Conservation (phyloP, 2,888 invertebrate species). For the Eugnorisma glareosa region DNA sequence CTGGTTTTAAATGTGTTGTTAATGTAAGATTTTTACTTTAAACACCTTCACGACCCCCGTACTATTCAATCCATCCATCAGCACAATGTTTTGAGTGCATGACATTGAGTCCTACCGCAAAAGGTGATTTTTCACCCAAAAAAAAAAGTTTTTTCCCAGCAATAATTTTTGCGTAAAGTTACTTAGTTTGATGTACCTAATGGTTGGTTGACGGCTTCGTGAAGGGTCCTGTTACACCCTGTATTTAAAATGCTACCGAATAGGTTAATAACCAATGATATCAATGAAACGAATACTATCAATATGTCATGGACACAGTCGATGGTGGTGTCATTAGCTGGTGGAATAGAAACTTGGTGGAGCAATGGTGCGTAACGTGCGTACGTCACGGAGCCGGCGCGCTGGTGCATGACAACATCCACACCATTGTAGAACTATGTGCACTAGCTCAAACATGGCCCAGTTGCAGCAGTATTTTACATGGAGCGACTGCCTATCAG, state of each 20-base stretch:
- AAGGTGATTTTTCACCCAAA: too few species aligned
- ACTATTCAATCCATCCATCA: too few species aligned
- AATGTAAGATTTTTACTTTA: too few species aligned
- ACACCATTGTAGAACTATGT: constrained; percentile 51
- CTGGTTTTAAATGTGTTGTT: too few species aligned
- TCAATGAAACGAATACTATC: constrained; percentile 7
- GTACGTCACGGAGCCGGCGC: constrained; percentile 76
- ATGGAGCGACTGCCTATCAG: neutral
- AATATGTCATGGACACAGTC: constrained; percentile 56
- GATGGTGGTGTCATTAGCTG: constrained; percentile 77
- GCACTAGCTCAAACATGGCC: constrained; percentile 36
- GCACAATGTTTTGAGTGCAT: too few species aligned
- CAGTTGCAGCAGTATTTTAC: constrained; percentile 1
- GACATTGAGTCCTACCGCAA: too few species aligned
- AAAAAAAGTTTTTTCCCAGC: too few species aligned
- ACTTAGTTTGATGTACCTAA: too few species aligned
- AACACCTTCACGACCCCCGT: too few species aligned
- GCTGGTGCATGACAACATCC: constrained; percentile 65
- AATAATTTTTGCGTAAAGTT: too few species aligned
- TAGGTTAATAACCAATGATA: constrained; percentile 1
- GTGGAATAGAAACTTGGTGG: constrained; percentile 84
- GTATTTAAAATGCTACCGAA: neutral
- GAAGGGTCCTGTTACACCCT: too few species aligned
- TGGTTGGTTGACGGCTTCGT: too few species aligned
- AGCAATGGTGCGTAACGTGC: constrained; percentile 82